Evolutionary conservation across 2,113 vertebrate genomes (phyloP).

Genomic region (Diadophis punctatus): DNA sequence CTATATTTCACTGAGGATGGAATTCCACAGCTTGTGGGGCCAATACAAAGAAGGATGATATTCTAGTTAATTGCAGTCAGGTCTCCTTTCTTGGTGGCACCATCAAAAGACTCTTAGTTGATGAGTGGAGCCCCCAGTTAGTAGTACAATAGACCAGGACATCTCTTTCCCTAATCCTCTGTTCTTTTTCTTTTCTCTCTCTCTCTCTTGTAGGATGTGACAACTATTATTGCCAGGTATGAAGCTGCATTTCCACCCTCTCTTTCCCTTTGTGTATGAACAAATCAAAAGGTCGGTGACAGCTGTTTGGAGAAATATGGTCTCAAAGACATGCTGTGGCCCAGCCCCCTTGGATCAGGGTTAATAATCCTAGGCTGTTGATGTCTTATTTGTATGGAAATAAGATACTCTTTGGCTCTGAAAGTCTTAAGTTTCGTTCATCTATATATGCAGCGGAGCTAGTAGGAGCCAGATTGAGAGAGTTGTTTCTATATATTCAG

Average conservation of each 20-base stretch:
- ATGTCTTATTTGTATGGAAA: background rate
- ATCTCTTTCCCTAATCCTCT: background rate
- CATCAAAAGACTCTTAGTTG: background rate
- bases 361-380: background rate
- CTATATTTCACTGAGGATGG: background rate
- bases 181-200: background rate
- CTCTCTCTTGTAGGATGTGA: constrained; percentile 43
- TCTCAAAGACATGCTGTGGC: background rate
- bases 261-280: fast-evolving
- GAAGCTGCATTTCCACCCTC: background rate
- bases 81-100: background rate
- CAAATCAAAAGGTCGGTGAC: background rate
- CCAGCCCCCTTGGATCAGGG: fast-evolving
- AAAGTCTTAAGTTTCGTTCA: background rate
- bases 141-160: background rate
- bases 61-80: background rate
- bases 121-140: background rate
- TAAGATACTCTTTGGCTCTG: fast-evolving
- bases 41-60: background rate
- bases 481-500: background rate
- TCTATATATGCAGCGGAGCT: fast-evolving
- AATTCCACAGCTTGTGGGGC: background rate
- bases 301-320: fast-evolving
- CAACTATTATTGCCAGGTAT: constrained; percentile 35
- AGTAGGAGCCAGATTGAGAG: background rate